phyloP scores from a whole-genome alignment of 2,113 vertebrate genomes.

The Nothocercus nigrocapillus region DNA sequence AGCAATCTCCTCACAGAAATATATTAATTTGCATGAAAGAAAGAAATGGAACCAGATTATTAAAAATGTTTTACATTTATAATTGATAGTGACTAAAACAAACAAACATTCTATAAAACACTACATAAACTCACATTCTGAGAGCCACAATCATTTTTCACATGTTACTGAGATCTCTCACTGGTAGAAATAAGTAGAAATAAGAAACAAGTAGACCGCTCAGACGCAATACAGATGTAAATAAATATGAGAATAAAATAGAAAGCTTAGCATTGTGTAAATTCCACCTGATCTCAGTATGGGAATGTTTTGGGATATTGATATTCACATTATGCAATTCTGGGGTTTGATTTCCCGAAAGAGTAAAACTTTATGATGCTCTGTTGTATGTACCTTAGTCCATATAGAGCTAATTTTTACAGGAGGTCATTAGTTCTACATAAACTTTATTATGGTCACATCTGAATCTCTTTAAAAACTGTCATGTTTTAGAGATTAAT shows the following conservation, averaged over 20 bases:
- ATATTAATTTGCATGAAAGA: background rate
- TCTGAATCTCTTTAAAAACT: slow-evolving; percentile 34
- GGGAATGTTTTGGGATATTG: background rate
- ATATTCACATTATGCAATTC: background rate
- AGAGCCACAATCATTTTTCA: background rate
- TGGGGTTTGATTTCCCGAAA: background rate
- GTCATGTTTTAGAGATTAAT: slow-evolving; percentile 23
- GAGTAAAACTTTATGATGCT: background rate
- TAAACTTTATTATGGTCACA: slow-evolving; percentile 37
- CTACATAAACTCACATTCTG: background rate
- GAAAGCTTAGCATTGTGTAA: background rate
- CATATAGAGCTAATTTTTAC: background rate
- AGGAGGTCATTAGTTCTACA: slow-evolving; percentile 8
- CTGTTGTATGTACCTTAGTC: background rate
- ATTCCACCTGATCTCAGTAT: background rate
- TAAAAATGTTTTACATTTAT: background rate
- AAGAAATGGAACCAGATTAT: background rate
- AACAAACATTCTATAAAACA: background rate
- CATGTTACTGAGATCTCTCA: background rate
- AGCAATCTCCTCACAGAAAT: background rate
- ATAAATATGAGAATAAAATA: background rate
- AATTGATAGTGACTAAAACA: background rate
- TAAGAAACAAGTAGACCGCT: background rate
- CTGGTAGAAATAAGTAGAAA: background rate
- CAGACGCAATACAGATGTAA: background rate